phyloP scores from a whole-genome alignment of 2,113 vertebrate species.

The Stigmatopora argus region DNA sequence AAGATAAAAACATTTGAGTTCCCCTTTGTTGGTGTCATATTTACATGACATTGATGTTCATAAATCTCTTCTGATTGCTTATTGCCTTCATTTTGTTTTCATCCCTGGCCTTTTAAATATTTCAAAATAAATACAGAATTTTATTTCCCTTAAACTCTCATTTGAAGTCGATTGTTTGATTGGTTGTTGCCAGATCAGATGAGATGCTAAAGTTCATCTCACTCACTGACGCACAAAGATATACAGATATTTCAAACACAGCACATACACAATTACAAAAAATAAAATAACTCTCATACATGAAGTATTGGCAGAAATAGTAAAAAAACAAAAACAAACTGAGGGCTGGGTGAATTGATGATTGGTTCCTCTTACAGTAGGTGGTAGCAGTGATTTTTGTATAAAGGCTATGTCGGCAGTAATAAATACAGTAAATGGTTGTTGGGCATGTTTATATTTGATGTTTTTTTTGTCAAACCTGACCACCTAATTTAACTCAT shows the following conservation, averaged over 20 bases:
- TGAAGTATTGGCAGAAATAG: slow-evolving; percentile 7
- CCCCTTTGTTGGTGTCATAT: slow-evolving; percentile 1
- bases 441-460: background rate
- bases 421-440: background rate
- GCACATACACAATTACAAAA: slow-evolving; percentile 31
- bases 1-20: slow-evolving; percentile 23
- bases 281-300: slow-evolving; percentile 30
- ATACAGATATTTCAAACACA: slow-evolving; percentile 17
- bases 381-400: slow-evolving; percentile 30
- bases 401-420: background rate
- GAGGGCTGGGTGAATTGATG: slow-evolving; percentile 4
- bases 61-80: slow-evolving; percentile 27
- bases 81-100: slow-evolving; percentile 39
- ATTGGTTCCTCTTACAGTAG: slow-evolving; percentile 34
- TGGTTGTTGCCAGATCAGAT: slow-evolving; percentile 48
- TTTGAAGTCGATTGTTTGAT: slow-evolving; percentile 34
- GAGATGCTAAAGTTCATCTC: slow-evolving; percentile 44
- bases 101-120: slow-evolving; percentile 43
- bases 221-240: slow-evolving; percentile 34
- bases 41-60: slow-evolving; percentile 15
- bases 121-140: slow-evolving; percentile 27
- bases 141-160: slow-evolving; percentile 6
- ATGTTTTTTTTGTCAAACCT: background rate
- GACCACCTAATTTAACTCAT: background rate
- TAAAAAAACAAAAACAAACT: slow-evolving; percentile 22